Conservation (phyloP, 2,113 vertebrate genomes). For the Alethe castanea region DNA sequence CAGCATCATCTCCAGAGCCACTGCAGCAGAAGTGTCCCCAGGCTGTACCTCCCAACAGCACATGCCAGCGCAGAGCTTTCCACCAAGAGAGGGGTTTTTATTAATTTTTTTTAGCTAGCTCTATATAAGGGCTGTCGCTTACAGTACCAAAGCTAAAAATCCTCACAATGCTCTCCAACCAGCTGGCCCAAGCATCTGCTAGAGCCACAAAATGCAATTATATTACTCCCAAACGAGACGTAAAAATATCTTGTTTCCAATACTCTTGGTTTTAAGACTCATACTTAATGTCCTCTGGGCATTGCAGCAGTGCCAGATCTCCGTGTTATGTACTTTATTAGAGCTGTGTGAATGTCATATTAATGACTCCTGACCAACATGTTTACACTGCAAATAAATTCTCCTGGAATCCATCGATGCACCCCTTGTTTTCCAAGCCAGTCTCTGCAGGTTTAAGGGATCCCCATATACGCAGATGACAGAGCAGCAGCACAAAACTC, state of each 20-base stretch:
- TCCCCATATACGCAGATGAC: not conserved
- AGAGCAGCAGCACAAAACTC: rapidly evolving
- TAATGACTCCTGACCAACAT: slow-evolving; percentile 77
- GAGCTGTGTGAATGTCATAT: slow-evolving; percentile 75
- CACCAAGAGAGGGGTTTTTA: not conserved
- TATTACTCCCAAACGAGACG: slow-evolving; percentile 88
- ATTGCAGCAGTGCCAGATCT: slow-evolving; percentile 72
- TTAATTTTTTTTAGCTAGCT: not conserved
- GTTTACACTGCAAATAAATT: slow-evolving; percentile 72
- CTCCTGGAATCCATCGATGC: slow-evolving; percentile 59
- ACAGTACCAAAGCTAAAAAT: slow-evolving; percentile 61
- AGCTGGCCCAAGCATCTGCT: slow-evolving; percentile 95
- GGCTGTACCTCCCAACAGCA: not conserved
- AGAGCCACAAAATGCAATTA: slow-evolving; percentile 82
- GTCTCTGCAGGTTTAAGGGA: not conserved
- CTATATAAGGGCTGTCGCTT: slow-evolving; percentile 58
- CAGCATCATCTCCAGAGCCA: not conserved
- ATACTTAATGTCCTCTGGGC: slow-evolving; percentile 80
- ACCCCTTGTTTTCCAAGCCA: slow-evolving; percentile 6
- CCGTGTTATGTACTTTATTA: slow-evolving; percentile 75
- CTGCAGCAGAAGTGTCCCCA: not conserved
- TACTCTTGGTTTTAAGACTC: slow-evolving; percentile 87
- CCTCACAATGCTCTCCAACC: slow-evolving; percentile 78
- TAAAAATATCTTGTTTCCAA: slow-evolving; percentile 90
- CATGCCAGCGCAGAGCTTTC: not conserved